phyloP scores from a whole-genome alignment of 1,140 invertebrate genomes.

The Maconellicoccus hirsutus region DNA sequence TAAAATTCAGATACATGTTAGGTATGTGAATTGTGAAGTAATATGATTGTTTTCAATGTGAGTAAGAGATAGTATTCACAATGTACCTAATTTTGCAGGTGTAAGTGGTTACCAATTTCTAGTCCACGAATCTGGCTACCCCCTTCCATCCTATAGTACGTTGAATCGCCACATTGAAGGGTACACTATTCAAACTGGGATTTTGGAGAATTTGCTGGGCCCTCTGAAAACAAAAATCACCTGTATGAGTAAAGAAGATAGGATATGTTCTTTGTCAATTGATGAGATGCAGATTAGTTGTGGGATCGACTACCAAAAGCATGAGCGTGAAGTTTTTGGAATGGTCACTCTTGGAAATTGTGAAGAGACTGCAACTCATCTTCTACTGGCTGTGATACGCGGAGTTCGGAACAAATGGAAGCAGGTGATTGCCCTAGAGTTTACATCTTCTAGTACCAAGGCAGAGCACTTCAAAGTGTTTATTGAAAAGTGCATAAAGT shows the following conservation, averaged over 20 bases:
- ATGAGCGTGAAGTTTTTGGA: background rate
- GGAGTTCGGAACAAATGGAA: conserved; percentile 20
- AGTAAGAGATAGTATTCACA: too few relatives aligned
- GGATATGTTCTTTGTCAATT: background rate
- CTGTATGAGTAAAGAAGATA: background rate
- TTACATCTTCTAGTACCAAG: background rate
- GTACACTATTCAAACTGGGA: background rate
- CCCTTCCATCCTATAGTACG: background rate
- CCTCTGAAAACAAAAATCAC: background rate
- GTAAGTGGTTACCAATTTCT: background rate
- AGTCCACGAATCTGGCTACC: background rate
- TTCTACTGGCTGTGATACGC: conserved; percentile 8
- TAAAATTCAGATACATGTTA: background rate
- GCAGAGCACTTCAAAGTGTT: too few relatives aligned
- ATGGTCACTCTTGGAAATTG: background rate
- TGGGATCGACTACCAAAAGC: background rate
- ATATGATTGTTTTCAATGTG: too few relatives aligned
- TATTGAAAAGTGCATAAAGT: background rate
- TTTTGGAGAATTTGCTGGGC: background rate
- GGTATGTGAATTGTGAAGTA: too few relatives aligned
- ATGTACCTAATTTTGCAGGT: background rate
- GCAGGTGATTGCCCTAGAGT: conserved; percentile 8
- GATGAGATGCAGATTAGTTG: background rate
- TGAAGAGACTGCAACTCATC: background rate
- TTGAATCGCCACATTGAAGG: background rate